These are phyloP conservation scores for Erebia epiphron DNA, from an alignment of 2,888 invertebrate genomes.

Conservation along the genomic window DNA sequence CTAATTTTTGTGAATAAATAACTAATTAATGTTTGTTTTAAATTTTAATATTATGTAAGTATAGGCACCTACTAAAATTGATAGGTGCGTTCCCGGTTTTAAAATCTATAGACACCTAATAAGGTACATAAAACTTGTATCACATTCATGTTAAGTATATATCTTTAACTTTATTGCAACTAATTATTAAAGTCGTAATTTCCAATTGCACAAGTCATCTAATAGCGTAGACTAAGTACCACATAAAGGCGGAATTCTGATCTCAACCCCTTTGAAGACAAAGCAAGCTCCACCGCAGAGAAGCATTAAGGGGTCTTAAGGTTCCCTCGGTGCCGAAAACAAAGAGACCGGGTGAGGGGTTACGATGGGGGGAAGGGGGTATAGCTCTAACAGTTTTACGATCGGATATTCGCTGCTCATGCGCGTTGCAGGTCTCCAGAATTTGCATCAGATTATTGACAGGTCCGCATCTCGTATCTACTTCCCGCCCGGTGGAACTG, in stretches of 20 bases:
- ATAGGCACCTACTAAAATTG: not conserved
- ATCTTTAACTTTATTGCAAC: constrained; percentile 24
- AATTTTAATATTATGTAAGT: too few relatives aligned
- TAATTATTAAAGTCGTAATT: constrained; percentile 30
- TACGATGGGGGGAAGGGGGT: constrained; percentile 47
- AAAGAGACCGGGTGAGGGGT: constrained; percentile 70
- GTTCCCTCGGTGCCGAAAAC: constrained; percentile 74
- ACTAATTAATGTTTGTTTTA: too few relatives aligned
- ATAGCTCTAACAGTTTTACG: constrained; percentile 78
- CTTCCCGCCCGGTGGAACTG: constrained; percentile 5
- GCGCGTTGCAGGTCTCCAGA: constrained; percentile 70
- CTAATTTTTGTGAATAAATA: too few relatives aligned
- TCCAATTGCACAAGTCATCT: constrained; percentile 38
- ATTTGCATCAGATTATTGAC: constrained; percentile 79
- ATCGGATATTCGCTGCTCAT: constrained; percentile 77
- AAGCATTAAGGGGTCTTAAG: constrained; percentile 78
- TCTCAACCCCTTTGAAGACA: constrained; percentile 60
- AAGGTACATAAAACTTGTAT: not conserved
- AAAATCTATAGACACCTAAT: not conserved
- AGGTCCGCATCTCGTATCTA: constrained; percentile 28
- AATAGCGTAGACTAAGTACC: constrained; percentile 35
- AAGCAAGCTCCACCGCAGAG: constrained; percentile 57
- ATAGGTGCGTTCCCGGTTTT: not conserved
- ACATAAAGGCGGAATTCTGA: constrained; percentile 35
- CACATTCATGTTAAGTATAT: not conserved